Evolutionary conservation across 2,888 invertebrate genomes (phyloP).

Genomic region (Caenorhabditis panamensis): DNA sequence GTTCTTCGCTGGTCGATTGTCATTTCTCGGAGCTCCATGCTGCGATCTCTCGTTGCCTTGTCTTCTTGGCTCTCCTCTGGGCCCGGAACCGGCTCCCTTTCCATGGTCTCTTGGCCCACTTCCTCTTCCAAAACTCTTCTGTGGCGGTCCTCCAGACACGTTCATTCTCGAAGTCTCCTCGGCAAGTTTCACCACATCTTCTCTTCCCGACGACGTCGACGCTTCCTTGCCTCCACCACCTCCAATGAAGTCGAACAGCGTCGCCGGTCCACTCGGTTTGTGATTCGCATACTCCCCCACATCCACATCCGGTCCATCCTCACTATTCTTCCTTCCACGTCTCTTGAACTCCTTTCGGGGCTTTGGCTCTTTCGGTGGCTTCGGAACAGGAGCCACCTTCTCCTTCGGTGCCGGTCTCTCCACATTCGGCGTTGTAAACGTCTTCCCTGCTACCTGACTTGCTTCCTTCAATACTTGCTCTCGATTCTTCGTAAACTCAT

Average conservation of each 20-base stretch:
- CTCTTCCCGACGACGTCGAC: too few relatives aligned
- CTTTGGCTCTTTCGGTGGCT: conserved; percentile 12
- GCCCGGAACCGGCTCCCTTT: not conserved
- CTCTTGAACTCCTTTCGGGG: conserved; percentile 23
- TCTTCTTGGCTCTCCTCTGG: not conserved
- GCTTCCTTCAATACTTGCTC: conserved; percentile 44
- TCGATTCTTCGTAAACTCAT: conserved; percentile 55
- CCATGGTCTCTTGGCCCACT: not conserved
- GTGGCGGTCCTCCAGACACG: not conserved
- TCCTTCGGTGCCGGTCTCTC: conserved; percentile 21
- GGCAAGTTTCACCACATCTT: not conserved
- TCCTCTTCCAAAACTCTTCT: conserved; percentile 12
- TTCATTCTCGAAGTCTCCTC: conserved; percentile 15
- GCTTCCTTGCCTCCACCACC: not conserved
- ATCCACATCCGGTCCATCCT: conserved; percentile 50
- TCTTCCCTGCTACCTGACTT: conserved; percentile 23
- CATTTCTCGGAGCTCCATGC: not conserved
- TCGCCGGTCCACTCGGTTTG: conserved; percentile 47
- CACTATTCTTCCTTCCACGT: conserved; percentile 48
- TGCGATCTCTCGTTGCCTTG: not conserved
- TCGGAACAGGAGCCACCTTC: conserved; percentile 28
- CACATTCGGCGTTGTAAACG: conserved; percentile 47
- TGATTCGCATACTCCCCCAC: conserved; percentile 44
- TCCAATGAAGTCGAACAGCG: conserved; percentile 62
- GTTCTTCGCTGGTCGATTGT: not conserved